Evolutionary conservation across 2,113 vertebrate species (phyloP).

Genomic region (Forbesichthys papilliferus): DNA sequence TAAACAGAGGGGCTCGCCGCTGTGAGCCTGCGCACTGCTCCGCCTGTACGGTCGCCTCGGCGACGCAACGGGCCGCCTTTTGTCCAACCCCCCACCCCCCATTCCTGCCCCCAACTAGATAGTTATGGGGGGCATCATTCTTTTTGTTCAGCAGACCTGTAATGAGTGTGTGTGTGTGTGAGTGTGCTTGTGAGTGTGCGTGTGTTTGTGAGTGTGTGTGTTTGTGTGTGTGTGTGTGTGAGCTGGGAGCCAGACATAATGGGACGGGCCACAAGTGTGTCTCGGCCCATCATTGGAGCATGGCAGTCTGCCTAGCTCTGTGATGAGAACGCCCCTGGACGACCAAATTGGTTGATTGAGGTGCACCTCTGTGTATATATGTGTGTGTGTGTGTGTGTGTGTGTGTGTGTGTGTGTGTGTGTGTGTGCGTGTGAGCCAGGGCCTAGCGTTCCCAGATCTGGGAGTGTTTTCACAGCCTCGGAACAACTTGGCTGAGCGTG

Average conservation of each 20-base stretch:
- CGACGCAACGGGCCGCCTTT: conserved; percentile 80
- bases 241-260: conserved; percentile 81
- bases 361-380: conserved; percentile 40
- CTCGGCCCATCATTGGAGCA: conserved; percentile 69
- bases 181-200: conserved; percentile 6
- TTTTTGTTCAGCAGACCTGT: conserved; percentile 89
- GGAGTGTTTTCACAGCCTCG: conserved; percentile 72
- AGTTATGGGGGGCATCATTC: conserved; percentile 92
- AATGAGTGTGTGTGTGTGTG: conserved; percentile 40
- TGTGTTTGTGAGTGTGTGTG: conserved; percentile 38
- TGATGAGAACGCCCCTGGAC: conserved; percentile 77
- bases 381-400: conserved; percentile 30
- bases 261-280: conserved; percentile 63
- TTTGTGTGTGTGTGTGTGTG: neutral
- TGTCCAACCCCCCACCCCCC: conserved; percentile 91
- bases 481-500: conserved; percentile 71
- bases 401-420: conserved; percentile 33
- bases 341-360: conserved; percentile 91
- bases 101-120: conserved; percentile 69
- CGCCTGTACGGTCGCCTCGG: conserved; percentile 35
- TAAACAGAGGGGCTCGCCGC: conserved; percentile 94
- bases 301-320: conserved; percentile 75
- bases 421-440: conserved; percentile 40
- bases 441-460: conserved; percentile 61
- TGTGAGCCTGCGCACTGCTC: conserved; percentile 83